phyloP scores from a whole-genome alignment of 2,888 invertebrate genomes.

The Ophraella communa region DNA sequence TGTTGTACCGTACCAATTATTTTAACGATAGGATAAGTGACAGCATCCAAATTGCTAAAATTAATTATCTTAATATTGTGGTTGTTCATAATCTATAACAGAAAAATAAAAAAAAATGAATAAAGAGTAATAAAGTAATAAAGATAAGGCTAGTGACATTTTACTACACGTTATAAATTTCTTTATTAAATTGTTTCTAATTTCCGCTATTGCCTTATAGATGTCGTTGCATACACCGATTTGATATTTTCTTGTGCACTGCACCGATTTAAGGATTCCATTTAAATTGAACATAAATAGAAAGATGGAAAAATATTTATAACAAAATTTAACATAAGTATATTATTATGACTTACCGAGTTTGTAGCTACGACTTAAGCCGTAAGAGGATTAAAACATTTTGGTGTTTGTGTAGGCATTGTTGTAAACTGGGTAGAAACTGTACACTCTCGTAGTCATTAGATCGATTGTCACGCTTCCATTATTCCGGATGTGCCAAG shows the following conservation, averaged over 20 bases:
- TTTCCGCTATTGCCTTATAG: background rate
- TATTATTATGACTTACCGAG: background rate
- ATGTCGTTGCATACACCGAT: background rate
- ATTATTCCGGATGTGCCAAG: conserved; percentile 9
- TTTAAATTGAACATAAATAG: background rate
- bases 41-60: conserved; percentile 39
- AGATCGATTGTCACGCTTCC: conserved; percentile 10
- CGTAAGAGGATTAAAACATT: background rate
- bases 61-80: conserved; percentile 42
- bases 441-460: background rate
- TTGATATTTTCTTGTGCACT: background rate
- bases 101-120: background rate
- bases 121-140: no score
- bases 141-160: no score
- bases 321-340: background rate
- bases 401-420: conserved; percentile 7
- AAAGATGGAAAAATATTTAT: background rate
- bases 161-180: no score
- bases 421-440: conserved; percentile 25
- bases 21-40: conserved; percentile 44
- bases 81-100: conserved; percentile 33
- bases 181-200: background rate
- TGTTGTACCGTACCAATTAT: conserved; percentile 41
- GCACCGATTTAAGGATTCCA: background rate
- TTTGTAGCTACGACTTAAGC: background rate